Evolutionary conservation across 2,888 invertebrate species (phyloP).

Genomic region (Drosophila aldrichi): DNA sequence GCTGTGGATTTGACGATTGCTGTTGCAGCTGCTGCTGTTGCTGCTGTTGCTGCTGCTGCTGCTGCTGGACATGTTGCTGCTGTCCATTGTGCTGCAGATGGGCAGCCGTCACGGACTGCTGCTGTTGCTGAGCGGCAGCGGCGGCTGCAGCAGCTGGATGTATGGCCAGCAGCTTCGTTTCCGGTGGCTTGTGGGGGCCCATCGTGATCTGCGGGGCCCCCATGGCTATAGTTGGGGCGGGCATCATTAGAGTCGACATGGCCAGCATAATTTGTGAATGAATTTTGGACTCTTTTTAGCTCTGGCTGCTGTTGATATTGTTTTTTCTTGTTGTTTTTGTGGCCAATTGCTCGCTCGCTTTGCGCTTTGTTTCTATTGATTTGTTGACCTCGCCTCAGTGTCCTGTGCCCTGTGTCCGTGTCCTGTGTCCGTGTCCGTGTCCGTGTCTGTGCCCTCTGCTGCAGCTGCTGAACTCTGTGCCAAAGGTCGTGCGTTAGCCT

Average conservation of each 20-base stretch:
- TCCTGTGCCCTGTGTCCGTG: slow-evolving; percentile 26
- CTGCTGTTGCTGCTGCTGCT: slow-evolving; percentile 67
- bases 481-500: slow-evolving; percentile 81
- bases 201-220: slow-evolving; percentile 85
- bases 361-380: slow-evolving; percentile 64
- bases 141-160: slow-evolving; percentile 83
- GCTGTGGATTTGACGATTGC: slow-evolving; percentile 60
- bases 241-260: slow-evolving; percentile 86
- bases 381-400: slow-evolving; percentile 61
- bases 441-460: slow-evolving; percentile 35
- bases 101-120: slow-evolving; percentile 74
- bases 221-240: slow-evolving; percentile 85
- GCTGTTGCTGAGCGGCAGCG: slow-evolving; percentile 77
- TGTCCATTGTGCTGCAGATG: slow-evolving; percentile 74
- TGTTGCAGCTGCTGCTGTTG: slow-evolving; percentile 69
- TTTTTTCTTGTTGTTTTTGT: slow-evolving; percentile 25
- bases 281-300: slow-evolving; percentile 68
- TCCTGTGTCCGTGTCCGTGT: slow-evolving; percentile 1
- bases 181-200: slow-evolving; percentile 85
- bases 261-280: slow-evolving; percentile 85
- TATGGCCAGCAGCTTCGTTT: slow-evolving; percentile 85
- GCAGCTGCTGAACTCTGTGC: slow-evolving; percentile 73
- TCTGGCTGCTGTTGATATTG: slow-evolving; percentile 23
- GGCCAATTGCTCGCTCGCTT: slow-evolving; percentile 47
- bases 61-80: slow-evolving; percentile 74